Evolutionary conservation across 2,113 vertebrate species (phyloP).

Genomic region (Carassius carassius): DNA sequence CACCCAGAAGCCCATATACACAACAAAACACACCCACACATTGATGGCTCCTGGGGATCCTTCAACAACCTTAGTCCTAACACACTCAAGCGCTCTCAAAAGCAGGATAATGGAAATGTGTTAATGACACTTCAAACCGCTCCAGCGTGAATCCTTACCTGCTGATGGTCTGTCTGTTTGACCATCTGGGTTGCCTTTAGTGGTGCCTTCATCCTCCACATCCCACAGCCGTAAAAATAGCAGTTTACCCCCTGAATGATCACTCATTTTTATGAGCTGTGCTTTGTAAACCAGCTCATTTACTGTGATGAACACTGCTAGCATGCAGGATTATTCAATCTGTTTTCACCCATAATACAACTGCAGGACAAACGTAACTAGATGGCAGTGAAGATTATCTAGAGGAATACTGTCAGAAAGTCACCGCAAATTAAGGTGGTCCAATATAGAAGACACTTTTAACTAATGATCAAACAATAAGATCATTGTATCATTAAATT

Average conservation of each 20-base stretch:
- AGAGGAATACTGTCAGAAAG: background rate
- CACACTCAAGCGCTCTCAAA: slow-evolving; percentile 25
- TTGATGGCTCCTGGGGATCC: background rate
- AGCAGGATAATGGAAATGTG: slow-evolving; percentile 31
- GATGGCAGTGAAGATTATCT: slow-evolving; percentile 1
- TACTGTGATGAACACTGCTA: slow-evolving; percentile 16
- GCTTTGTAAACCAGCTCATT: background rate
- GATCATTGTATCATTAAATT: too few species aligned
- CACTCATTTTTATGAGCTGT: slow-evolving; percentile 49
- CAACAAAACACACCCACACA: background rate
- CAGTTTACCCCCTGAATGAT: slow-evolving; percentile 57
- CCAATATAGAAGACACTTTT: background rate
- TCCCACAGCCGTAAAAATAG: slow-evolving; percentile 72
- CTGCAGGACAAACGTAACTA: background rate
- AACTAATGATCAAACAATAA: too few species aligned
- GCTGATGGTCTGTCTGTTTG: slow-evolving; percentile 34
- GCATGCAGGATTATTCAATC: slow-evolving; percentile 37
- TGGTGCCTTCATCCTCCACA: slow-evolving; percentile 53
- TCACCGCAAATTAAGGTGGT: background rate
- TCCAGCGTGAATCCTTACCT: slow-evolving; percentile 63
- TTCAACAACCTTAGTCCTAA: slow-evolving; percentile 1
- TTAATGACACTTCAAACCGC: slow-evolving; percentile 33
- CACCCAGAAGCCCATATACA: background rate
- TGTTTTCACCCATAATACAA: slow-evolving; percentile 34
- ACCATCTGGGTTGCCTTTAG: slow-evolving; percentile 43